Conservation (phyloP, 2,797 vertebrate genomes). For the Chromis chromis region DNA sequence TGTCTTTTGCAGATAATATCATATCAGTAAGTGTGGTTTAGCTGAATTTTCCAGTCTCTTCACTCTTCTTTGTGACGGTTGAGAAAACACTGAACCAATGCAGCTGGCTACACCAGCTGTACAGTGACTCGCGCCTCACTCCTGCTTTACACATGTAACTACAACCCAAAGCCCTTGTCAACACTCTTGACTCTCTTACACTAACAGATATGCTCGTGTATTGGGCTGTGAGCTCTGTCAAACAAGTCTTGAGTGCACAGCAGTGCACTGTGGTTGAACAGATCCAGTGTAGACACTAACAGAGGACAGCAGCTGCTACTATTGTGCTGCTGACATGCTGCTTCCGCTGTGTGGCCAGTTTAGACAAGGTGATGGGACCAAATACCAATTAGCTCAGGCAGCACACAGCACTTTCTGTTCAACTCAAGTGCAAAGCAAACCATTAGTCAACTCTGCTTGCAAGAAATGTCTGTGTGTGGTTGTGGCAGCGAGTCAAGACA, state of each 20-base stretch:
- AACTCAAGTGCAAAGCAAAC: conserved; percentile 37
- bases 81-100: background rate
- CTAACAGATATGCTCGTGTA: conserved; percentile 20
- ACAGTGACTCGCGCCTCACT: background rate
- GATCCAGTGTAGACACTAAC: conserved; percentile 42
- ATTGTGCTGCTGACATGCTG: conserved; percentile 49
- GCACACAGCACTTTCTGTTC: conserved; percentile 47
- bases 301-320: conserved; percentile 52
- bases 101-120: conserved; percentile 10
- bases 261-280: conserved; percentile 27
- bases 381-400: conserved; percentile 61
- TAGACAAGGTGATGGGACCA: conserved; percentile 58
- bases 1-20: background rate
- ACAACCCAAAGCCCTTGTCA: conserved; percentile 12
- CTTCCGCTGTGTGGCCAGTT: conserved; percentile 41
- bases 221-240: conserved; percentile 40
- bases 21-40: background rate
- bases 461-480: conserved; percentile 26
- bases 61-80: background rate
- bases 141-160: background rate
- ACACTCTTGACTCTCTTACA: conserved; percentile 7
- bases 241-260: conserved; percentile 36
- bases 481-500: conserved; percentile 17
- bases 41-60: background rate
- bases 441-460: conserved; percentile 40